A percentile compares a stretch with the other conserved stretches of the same genome.
phyloP scores from a whole-genome alignment of 2,113 vertebrate species.

The Centropus bengalensis region DNA sequence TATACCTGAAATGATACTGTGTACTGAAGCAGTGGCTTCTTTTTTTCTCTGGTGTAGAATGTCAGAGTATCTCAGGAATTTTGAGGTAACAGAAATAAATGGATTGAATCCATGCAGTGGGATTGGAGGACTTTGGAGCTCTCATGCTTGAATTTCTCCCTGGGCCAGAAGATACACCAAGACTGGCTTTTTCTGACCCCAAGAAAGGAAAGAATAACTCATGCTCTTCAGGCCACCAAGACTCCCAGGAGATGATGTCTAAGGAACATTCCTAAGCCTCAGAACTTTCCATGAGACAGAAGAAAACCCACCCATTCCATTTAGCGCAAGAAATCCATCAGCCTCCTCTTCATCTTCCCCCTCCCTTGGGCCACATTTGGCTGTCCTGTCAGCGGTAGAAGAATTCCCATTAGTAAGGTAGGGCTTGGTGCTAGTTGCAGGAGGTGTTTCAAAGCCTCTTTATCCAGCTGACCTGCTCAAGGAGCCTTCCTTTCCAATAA shows the following conservation, averaged over 20 bases:
- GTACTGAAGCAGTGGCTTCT: not conserved
- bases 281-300: not conserved
- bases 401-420: not conserved
- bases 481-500: not conserved
- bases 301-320: not conserved
- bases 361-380: not conserved
- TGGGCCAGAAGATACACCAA: not conserved
- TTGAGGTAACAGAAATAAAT: not conserved
- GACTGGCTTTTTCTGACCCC: not conserved
- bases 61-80: not conserved
- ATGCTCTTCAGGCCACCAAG: not conserved
- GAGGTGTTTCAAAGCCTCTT: not conserved
- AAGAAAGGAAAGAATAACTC: not conserved
- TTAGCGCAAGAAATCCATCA: not conserved
- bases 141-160: not conserved
- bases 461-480: not conserved
- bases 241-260: not conserved
- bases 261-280: not conserved
- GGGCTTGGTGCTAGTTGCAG: not conserved
- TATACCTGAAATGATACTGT: not conserved
- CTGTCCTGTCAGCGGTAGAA: not conserved
- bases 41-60: not conserved
- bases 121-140: not conserved
- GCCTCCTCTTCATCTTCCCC: not conserved
- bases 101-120: not conserved